Base-by-base conservation (phyloP, 2,888 invertebrate species). In the Mythimna impura region DNA sequence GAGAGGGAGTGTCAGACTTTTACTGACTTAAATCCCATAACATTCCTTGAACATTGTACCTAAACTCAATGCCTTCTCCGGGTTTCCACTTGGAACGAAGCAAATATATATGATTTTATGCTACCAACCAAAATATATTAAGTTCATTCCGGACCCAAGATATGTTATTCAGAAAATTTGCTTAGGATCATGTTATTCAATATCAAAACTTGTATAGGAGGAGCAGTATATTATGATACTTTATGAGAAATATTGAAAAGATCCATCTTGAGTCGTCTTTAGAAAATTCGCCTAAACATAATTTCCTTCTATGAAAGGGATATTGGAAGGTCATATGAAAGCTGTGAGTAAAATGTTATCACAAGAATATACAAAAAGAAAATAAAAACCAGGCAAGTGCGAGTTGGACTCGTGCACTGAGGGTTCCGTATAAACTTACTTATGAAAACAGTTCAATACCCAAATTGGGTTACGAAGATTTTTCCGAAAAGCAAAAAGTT, bases 81-180 rank as follows among this genome's bases (percentile, higher is more conserved):
- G 20, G 34, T 57, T 71, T n/a, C 12, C 12, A 58, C 3, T n/a
- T 54, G 30, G 1, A n/a, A 20, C n/a, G 61, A 54, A 17, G 9
- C 14, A 40, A n/a, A 40, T 67, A 66, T 30, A 75, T 75, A 80
- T 34, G 17, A 47, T 25, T 61, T 62, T 57, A 34, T 62, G 17
- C 47, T 54, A 22, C 14, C 40, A 14, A 54, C 30, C 71, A 62
- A 55, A 80, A 34, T 43, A 58, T 30, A 47, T 6, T 14, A 1
- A 47, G 34, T 63, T 58, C 47, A 80, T 81, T 36, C 43, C 25
- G 30, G 20, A 7, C 8, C 25, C 36, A 7, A 52, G 52, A 63
- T 25, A 66, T 30, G 58, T 76, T 76, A 81, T 76, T 55, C 62
- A 6, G 50, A 64, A 81, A 65, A 78, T 62, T 81, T 81, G 65